These are phyloP conservation scores for Trichogramma pretiosum DNA, from an alignment of 1,140 invertebrate species.

Conservation along the genomic window DNA sequence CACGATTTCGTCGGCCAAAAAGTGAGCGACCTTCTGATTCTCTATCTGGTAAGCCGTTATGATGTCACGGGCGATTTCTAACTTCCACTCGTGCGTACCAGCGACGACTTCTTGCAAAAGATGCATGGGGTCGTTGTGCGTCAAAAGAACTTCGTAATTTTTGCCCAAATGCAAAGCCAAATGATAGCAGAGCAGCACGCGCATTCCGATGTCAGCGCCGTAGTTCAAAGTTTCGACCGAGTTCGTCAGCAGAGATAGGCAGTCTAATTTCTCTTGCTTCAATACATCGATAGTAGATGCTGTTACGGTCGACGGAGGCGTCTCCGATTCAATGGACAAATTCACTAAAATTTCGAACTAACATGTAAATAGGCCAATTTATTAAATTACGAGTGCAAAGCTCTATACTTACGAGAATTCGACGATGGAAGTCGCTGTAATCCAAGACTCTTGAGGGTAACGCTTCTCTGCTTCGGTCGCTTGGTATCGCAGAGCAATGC, in stretches of 20 bases:
- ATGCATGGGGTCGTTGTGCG: constrained; percentile 43
- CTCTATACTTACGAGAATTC: constrained; percentile 25
- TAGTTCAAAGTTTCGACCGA: constrained; percentile 31
- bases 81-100: constrained; percentile 45
- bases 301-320: not conserved
- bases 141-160: constrained; percentile 47
- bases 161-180: constrained; percentile 48
- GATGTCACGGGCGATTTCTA: constrained; percentile 51
- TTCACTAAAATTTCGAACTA: not conserved
- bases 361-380: too few relatives aligned
- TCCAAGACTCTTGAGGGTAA: constrained; percentile 24
- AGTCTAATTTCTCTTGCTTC: constrained; percentile 30
- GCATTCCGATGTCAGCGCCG: constrained; percentile 46
- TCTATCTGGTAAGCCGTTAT: constrained; percentile 44
- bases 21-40: constrained; percentile 37
- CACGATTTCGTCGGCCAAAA: constrained; percentile 43
- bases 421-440: constrained; percentile 28
- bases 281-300: too few relatives aligned
- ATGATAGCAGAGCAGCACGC: constrained; percentile 48
- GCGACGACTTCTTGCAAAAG: constrained; percentile 49
- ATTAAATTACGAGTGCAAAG: too few relatives aligned
- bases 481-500: constrained; percentile 24
- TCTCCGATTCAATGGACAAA: not conserved
- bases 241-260: constrained; percentile 29
- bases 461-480: constrained; percentile 26